phyloP scores from a whole-genome alignment of 2,888 invertebrate genomes.

The Caenorhabditis sinica region DNA sequence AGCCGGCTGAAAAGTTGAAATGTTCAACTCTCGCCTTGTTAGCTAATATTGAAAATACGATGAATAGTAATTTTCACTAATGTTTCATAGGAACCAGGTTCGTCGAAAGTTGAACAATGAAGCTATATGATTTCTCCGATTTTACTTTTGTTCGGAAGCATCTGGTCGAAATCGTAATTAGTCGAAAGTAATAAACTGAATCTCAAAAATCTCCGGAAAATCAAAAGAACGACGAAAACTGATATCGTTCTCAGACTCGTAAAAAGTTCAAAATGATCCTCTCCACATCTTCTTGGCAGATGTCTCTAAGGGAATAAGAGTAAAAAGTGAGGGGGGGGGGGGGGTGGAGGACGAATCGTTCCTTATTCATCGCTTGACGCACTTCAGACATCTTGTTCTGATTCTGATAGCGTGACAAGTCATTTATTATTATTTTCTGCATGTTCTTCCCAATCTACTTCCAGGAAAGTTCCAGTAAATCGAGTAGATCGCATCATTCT shows the following conservation, averaged over 20 bases:
- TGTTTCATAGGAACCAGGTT: no score
- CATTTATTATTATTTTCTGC: constrained; percentile 9
- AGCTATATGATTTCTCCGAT: no score
- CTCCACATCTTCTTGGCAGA: constrained; percentile 6
- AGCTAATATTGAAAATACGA: no score
- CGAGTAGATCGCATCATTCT: constrained; percentile 15
- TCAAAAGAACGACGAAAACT: neutral
- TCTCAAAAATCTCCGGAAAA: neutral
- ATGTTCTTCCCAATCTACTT: constrained; percentile 6
- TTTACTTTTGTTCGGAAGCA: no score
- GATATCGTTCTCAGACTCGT: no score
- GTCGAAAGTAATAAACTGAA: no score
- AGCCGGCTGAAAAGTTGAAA: no score
- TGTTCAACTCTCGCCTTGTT: no score
- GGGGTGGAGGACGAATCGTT: constrained; percentile 6
- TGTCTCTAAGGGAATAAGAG: neutral
- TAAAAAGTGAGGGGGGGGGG: neutral
- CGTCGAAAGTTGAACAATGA: no score
- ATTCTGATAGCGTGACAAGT: constrained; percentile 47
- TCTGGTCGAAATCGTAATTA: no score
- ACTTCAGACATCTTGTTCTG: constrained; percentile 19
- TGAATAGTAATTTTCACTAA: no score
- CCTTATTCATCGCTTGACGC: constrained; percentile 27
- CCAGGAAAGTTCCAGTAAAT: neutral
- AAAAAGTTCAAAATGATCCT: no score